These are phyloP conservation scores for Prunella himalayana DNA, from an alignment of 2,113 vertebrate species.

Conservation along the genomic window DNA sequence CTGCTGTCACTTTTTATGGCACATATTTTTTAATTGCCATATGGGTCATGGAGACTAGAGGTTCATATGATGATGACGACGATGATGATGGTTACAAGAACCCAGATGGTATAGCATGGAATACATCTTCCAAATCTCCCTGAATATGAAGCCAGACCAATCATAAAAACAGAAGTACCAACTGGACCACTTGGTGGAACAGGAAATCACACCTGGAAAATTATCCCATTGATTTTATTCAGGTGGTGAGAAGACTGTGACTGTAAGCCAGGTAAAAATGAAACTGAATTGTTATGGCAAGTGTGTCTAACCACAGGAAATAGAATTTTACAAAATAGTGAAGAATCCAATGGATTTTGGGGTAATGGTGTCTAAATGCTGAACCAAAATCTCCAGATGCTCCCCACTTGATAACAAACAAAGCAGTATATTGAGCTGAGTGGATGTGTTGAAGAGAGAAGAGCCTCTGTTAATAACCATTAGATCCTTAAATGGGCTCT, in stretches of 20 bases:
- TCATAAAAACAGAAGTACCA: background rate
- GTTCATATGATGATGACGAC: background rate
- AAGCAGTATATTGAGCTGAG: background rate
- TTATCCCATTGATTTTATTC: accelerated
- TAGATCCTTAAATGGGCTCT: background rate
- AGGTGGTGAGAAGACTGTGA: background rate
- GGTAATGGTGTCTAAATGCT: background rate
- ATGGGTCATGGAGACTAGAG: background rate
- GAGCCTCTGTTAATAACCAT: background rate
- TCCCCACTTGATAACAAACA: background rate
- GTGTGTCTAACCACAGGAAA: background rate
- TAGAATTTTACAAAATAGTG: background rate
- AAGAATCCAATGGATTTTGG: background rate
- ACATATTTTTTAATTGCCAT: background rate
- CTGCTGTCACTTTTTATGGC: background rate
- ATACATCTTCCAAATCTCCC: background rate
- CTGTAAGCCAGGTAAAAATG: background rate
- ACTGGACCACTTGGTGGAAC: background rate
- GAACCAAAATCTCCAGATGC: background rate
- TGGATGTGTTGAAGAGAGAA: background rate
- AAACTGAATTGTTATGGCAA: background rate
- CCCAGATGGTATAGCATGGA: background rate
- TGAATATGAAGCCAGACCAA: background rate
- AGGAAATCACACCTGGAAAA: background rate
- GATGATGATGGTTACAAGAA: background rate